phyloP scores from a whole-genome alignment of 1,140 invertebrate genomes.

The Micrasema minimum region DNA sequence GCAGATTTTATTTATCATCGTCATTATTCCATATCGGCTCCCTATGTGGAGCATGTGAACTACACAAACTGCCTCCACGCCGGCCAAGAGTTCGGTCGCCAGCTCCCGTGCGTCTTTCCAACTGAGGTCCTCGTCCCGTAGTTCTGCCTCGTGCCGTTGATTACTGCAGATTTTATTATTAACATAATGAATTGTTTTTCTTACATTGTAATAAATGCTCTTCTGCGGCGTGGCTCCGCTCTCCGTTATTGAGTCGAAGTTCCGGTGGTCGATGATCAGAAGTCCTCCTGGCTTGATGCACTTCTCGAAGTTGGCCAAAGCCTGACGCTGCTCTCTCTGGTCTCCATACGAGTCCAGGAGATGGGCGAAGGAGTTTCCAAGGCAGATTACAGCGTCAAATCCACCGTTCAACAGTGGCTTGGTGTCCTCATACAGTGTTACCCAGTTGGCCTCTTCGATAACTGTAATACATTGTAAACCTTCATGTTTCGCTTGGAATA shows the following conservation, averaged over 20 bases:
- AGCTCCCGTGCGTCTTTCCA: too few species aligned
- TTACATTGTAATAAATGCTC: conserved; percentile 90
- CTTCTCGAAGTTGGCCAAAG: conserved; percentile 80
- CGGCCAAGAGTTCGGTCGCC: too few species aligned
- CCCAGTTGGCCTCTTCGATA: conserved; percentile 86
- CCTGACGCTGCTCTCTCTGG: conserved; percentile 80
- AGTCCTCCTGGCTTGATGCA: conserved; percentile 87
- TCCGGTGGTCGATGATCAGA: conserved; percentile 87
- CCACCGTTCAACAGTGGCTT: conserved; percentile 69
- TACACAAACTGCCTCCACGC: too few species aligned
- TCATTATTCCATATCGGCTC: too few species aligned
- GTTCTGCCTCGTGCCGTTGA: too few species aligned
- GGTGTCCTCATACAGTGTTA: conserved; percentile 78
- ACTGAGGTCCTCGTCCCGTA: too few species aligned
- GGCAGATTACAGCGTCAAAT: conserved; percentile 86
- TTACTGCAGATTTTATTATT: too few species aligned
- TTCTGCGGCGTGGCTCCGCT: conserved; percentile 79
- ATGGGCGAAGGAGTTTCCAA: conserved; percentile 91
- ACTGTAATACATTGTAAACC: conserved; percentile 65
- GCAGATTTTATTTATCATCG: too few species aligned
- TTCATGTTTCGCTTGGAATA: too few species aligned
- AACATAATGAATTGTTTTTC: too few species aligned
- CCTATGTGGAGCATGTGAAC: too few species aligned
- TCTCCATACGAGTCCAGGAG: conserved; percentile 81
- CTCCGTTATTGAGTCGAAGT: conserved; percentile 81